phyloP scores from a whole-genome alignment of 2,113 vertebrate genomes.

The Chrysemys picta region DNA sequence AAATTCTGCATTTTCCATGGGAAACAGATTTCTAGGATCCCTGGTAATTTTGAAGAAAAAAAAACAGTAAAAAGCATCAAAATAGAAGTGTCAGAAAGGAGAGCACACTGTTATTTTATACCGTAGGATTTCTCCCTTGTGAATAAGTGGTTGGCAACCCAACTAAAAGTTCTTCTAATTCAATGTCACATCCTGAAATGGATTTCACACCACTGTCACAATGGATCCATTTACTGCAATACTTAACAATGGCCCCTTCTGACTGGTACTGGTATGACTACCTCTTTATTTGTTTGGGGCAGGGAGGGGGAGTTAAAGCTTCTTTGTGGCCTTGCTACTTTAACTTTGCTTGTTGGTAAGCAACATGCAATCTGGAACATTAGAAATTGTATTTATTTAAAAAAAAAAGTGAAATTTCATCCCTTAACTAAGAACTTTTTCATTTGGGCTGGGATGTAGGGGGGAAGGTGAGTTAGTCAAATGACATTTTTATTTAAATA shows the following conservation, averaged over 20 bases:
- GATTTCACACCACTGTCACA: slow-evolving; percentile 39
- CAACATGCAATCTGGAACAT: too few relatives aligned
- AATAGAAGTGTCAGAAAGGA: background rate
- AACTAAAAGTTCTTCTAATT: background rate
- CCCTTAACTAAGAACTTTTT: too few relatives aligned
- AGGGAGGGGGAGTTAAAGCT: background rate
- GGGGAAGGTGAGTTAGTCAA: too few relatives aligned
- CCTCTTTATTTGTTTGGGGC: background rate
- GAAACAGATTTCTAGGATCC: background rate
- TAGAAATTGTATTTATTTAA: too few relatives aligned
- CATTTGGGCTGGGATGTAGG: too few relatives aligned
- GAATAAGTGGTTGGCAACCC: background rate
- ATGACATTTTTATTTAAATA: too few relatives aligned
- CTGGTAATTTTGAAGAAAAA: background rate
- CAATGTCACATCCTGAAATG: slow-evolving; percentile 25
- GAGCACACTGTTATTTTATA: background rate
- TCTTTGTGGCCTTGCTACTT: slow-evolving; percentile 47
- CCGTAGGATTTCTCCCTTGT: background rate
- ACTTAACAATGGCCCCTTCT: background rate
- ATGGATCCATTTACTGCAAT: slow-evolving; percentile 25
- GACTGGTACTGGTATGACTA: slow-evolving; percentile 22
- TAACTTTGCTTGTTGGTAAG: background rate
- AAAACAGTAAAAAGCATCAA: background rate
- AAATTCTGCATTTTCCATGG: background rate
- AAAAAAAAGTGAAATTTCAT: too few relatives aligned